Evolutionary conservation across 1,140 invertebrate genomes (phyloP).

Genomic region (Pogonomyrmex barbatus): DNA sequence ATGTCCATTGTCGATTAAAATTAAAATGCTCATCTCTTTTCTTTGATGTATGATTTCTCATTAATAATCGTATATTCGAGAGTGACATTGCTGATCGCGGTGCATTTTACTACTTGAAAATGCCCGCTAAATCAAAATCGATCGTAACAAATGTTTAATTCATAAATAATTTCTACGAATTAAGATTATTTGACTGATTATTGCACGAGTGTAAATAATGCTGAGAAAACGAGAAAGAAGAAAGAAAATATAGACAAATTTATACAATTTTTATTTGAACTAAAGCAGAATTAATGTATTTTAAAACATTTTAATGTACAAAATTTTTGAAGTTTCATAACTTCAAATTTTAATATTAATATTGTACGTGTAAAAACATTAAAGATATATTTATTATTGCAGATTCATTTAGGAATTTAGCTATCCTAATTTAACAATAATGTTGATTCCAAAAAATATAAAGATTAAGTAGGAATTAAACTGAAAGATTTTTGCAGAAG

Average conservation of each 20-base stretch:
- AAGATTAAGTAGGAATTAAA: neutral
- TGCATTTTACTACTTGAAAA: neutral
- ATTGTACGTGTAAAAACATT: neutral
- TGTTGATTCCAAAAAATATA: neutral
- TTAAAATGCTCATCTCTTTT: slow-evolving; percentile 78
- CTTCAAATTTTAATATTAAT: slow-evolving; percentile 1
- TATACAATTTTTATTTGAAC: neutral
- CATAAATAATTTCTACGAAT: slow-evolving; percentile 12
- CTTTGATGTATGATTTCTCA: slow-evolving; percentile 68
- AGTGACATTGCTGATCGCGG: neutral
- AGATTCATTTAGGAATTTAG: neutral
- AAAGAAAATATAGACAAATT: neutral
- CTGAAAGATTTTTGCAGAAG: neutral
- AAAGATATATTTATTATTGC: neutral
- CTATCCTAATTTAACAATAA: neutral
- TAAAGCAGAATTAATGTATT: too few species aligned
- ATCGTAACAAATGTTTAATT: neutral
- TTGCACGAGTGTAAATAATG: neutral
- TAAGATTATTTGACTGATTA: neutral
- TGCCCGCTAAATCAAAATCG: neutral
- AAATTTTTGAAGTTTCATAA: neutral
- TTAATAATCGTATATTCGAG: slow-evolving; percentile 14
- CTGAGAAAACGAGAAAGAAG: neutral
- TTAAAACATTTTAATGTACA: too few species aligned
- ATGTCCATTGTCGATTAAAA: slow-evolving; percentile 76